phyloP scores from a whole-genome alignment of 2,888 invertebrate genomes.

The Pyrocoelia pectoralis region DNA sequence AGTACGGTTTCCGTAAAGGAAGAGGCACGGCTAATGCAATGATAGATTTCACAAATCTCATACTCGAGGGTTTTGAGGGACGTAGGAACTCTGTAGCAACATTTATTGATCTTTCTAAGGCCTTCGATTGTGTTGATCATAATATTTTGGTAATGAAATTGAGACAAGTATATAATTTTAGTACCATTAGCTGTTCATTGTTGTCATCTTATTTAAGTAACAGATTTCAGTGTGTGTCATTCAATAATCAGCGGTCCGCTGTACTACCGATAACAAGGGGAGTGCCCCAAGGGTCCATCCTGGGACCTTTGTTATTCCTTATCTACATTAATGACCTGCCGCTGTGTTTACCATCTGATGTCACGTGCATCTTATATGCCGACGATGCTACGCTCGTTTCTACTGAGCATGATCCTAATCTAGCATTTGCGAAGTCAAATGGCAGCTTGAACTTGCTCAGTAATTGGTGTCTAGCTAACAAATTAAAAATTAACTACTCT shows the following conservation, averaged over 20 bases:
- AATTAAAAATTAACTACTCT: no score
- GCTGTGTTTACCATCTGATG: not conserved
- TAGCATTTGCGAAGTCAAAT: no score
- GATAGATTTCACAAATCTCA: not conserved
- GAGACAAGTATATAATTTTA: not conserved
- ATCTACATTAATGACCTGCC: slow-evolving; percentile 11
- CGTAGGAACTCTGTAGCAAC: not conserved
- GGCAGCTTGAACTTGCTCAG: no score
- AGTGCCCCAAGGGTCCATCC: slow-evolving; percentile 9
- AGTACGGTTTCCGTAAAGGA: slow-evolving; percentile 11
- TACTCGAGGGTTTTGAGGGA: not conserved
- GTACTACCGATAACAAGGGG: not conserved
- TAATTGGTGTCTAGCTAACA: no score
- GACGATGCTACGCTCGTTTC: slow-evolving; percentile 2
- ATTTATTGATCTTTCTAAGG: slow-evolving; percentile 10
- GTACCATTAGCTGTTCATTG: not conserved
- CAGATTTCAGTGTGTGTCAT: not conserved
- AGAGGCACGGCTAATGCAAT: not conserved
- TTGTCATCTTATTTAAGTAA: not conserved
- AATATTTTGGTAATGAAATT: slow-evolving; percentile 3
- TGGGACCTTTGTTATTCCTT: slow-evolving; percentile 12
- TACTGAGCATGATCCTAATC: no score
- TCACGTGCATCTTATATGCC: not conserved
- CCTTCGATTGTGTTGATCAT: slow-evolving; percentile 16
- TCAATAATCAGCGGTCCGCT: not conserved